phyloP scores from a whole-genome alignment of 2,797 vertebrate species.

The Cryptoblepharus egeriae region DNA sequence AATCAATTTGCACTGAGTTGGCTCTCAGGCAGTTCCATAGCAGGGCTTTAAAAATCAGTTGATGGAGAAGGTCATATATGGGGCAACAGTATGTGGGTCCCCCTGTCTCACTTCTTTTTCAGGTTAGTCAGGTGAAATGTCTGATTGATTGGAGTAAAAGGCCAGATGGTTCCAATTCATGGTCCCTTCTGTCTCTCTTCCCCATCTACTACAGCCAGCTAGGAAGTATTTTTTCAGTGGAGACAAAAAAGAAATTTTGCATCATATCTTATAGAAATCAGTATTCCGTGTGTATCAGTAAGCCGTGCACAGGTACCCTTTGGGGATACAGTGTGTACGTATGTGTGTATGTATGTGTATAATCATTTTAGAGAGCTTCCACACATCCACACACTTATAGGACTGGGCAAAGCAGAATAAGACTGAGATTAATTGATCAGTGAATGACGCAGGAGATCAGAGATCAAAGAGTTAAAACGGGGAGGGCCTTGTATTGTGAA shows the following conservation, averaged over 20 bases:
- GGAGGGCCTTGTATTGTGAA: constrained; percentile 3
- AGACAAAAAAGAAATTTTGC: background rate
- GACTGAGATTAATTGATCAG: constrained; percentile 1
- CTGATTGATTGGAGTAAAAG: too few species aligned
- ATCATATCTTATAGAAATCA: background rate
- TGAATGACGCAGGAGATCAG: background rate
- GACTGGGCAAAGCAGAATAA: constrained; percentile 22
- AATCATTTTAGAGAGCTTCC: constrained; percentile 30
- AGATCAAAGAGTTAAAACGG: constrained; percentile 16
- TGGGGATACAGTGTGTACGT: too few species aligned
- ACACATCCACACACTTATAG: constrained; percentile 17
- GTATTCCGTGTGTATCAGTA: background rate
- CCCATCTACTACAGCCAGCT: too few species aligned
- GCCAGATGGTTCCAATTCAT: too few species aligned
- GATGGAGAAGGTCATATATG: constrained; percentile 74
- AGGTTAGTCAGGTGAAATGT: too few species aligned
- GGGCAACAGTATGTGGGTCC: constrained; percentile 41
- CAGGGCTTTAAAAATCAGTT: constrained; percentile 60
- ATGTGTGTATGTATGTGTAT: too few species aligned
- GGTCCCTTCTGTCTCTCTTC: too few species aligned
- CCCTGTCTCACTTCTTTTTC: too few species aligned
- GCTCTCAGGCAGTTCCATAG: constrained; percentile 63
- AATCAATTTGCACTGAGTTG: constrained; percentile 80
- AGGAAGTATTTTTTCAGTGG: too few species aligned
- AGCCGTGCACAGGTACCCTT: background rate